phyloP scores from a whole-genome alignment of 37 sponge, comb jelly and placozoan species.

The Geodia barretti region DNA sequence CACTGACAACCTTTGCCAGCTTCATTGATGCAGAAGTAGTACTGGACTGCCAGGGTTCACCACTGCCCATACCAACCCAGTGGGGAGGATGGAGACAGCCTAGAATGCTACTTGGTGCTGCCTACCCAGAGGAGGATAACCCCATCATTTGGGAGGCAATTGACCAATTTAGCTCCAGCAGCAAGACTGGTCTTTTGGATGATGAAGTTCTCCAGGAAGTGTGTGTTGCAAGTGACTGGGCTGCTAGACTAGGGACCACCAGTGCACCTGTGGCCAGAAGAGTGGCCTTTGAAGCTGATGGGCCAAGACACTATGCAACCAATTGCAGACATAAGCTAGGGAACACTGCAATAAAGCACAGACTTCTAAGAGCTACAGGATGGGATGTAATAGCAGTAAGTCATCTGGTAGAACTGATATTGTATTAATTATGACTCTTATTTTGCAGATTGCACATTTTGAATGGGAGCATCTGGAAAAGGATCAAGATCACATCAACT shows the following conservation, averaged over 20 bases:
- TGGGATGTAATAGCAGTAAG: conserved; percentile 56
- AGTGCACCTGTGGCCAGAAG: background rate
- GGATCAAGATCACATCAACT: background rate
- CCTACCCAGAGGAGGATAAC: background rate
- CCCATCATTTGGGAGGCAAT: background rate
- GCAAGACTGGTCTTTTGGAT: background rate
- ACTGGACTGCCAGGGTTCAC: conserved; percentile 6
- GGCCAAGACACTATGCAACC: conserved; percentile 32
- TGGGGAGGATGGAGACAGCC: background rate
- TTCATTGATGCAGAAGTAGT: conserved; percentile 44
- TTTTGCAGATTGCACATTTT: background rate
- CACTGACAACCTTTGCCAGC: conserved; percentile 3
- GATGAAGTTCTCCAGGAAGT: background rate
- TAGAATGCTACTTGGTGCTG: background rate
- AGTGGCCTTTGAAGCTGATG: conserved; percentile 62
- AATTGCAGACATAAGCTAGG: conserved; percentile 30
- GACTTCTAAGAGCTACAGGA: conserved; percentile 50
- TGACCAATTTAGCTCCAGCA: background rate
- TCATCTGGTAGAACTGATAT: background rate
- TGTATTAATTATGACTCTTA: too few relatives aligned
- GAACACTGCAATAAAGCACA: conserved; percentile 34
- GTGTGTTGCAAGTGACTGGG: conserved; percentile 53
- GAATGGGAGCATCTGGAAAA: background rate
- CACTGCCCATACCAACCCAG: conserved; percentile 8
- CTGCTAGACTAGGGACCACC: background rate